Evolutionary conservation across 2,797 vertebrate species (phyloP).

Genomic region (Sebastes vulpes): DNA sequence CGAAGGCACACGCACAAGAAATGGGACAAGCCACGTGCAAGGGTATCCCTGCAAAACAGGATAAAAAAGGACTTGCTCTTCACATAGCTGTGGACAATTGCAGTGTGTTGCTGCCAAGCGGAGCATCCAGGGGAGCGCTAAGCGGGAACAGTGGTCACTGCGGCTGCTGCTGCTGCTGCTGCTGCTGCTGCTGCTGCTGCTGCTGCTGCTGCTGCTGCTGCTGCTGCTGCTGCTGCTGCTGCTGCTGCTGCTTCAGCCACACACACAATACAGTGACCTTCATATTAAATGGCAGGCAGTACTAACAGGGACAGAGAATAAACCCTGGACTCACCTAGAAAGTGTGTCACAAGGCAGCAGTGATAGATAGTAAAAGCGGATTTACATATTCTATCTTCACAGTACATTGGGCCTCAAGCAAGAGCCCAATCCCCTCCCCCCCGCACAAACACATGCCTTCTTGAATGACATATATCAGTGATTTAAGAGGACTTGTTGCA

Average conservation of each 20-base stretch:
- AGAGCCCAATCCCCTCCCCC: background rate
- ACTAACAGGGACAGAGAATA: slow-evolving; percentile 1
- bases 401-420: background rate
- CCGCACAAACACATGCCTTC: background rate
- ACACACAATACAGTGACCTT: slow-evolving; percentile 51
- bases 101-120: slow-evolving; percentile 48
- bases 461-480: background rate
- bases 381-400: background rate
- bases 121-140: slow-evolving; percentile 23
- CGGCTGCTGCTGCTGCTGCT: background rate
- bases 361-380: background rate
- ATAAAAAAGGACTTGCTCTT: slow-evolving; percentile 33
- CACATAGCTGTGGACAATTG: slow-evolving; percentile 48
- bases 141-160: slow-evolving; percentile 33
- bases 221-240: background rate
- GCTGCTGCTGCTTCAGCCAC: slow-evolving; percentile 3
- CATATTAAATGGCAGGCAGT: slow-evolving; percentile 21
- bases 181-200: slow-evolving; percentile 6
- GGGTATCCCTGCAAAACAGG: slow-evolving; percentile 48
- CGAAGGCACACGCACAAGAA: slow-evolving; percentile 45
- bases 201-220: no score
- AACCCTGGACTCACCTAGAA: background rate
- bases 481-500: background rate
- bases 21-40: slow-evolving; percentile 62
- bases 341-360: background rate